These are phyloP conservation scores for Pseudorectes ferrugineus DNA, from an alignment of 2,113 vertebrate species.

Conservation along the genomic window DNA sequence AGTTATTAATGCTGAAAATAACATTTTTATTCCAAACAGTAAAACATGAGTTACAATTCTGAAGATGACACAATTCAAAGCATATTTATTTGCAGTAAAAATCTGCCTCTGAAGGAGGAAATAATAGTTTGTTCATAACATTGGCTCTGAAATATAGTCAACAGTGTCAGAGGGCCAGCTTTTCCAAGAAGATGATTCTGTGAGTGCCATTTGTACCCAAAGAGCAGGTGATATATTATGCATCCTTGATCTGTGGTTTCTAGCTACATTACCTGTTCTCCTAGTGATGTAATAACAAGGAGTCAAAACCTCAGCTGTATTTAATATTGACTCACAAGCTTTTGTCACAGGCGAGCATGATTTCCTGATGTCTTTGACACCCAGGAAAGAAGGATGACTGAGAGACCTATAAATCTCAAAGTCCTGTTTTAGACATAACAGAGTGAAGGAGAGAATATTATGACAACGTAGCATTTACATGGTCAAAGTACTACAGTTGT, in stretches of 20 bases:
- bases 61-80: background rate
- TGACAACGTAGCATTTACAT: conserved; percentile 5
- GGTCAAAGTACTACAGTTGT: conserved; percentile 51
- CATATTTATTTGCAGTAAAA: background rate
- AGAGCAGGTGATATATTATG: background rate
- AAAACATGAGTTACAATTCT: background rate
- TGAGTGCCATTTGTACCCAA: background rate
- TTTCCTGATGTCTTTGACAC: background rate
- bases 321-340: background rate
- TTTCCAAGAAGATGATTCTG: background rate
- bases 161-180: background rate
- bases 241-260: background rate
- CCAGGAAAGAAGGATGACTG: background rate
- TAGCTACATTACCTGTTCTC: background rate
- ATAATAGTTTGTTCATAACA: background rate
- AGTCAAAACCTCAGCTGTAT: background rate
- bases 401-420: background rate
- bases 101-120: background rate
- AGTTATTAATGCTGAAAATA: background rate
- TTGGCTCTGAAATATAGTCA: background rate
- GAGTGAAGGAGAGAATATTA: background rate
- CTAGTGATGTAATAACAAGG: background rate
- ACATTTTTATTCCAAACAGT: background rate
- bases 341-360: background rate
- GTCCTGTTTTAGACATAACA: background rate